Evolutionary conservation across 1,140 invertebrate species (phyloP).

Genomic region (Conopomorpha cramerella): DNA sequence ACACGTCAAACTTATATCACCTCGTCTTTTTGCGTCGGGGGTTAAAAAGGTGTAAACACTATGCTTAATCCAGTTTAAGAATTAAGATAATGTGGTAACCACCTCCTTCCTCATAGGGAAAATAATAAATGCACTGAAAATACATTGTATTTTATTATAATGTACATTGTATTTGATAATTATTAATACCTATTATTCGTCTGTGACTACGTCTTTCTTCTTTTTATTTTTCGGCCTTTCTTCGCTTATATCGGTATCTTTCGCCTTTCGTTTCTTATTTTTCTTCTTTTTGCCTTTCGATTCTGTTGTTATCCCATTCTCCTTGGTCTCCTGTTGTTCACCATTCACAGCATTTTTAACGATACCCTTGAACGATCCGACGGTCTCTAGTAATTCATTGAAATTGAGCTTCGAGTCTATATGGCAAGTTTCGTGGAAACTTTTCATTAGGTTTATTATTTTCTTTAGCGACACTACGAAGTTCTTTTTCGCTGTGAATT

Average conservation of each 20-base stretch:
- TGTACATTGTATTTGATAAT: too few species aligned
- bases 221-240: conserved; percentile 19
- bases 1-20: too few species aligned
- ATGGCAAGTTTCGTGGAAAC: conserved; percentile 33
- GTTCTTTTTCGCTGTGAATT: conserved; percentile 36
- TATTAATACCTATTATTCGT: not conserved
- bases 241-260: conserved; percentile 17
- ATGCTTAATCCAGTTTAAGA: too few species aligned
- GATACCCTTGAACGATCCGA: conserved; percentile 21
- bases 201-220: conserved; percentile 8
- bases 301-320: conserved; percentile 9
- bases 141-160: too few species aligned
- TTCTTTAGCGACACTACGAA: conserved; percentile 32
- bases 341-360: conserved; percentile 15
- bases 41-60: too few species aligned
- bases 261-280: conserved; percentile 35
- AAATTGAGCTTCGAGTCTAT: conserved; percentile 27
- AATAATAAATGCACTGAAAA: too few species aligned
- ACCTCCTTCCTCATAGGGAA: too few species aligned
- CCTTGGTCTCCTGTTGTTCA: conserved; percentile 7
- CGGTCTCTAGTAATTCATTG: conserved; percentile 18
- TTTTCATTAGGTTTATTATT: conserved; percentile 34
- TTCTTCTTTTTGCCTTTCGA: conserved; percentile 19
- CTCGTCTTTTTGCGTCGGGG: too few species aligned
- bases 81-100: too few species aligned